A percentile compares a stretch with the other conserved stretches of the same genome.
phyloP scores from a whole-genome alignment of 1,140 invertebrate genomes.

The Leptinotarsa defecta region DNA sequence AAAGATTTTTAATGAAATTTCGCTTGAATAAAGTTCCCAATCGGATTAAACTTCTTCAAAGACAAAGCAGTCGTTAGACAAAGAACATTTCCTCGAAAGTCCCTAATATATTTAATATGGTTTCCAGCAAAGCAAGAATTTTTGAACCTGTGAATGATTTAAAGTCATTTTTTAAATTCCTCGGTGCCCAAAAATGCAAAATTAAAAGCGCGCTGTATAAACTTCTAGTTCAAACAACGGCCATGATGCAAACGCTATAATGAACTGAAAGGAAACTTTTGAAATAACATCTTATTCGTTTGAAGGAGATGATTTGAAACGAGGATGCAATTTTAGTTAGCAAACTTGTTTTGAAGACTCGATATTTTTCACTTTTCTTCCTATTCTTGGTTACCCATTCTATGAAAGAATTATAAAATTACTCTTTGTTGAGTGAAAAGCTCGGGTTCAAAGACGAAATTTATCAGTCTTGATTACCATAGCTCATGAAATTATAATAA shows the following conservation, averaged over 20 bases:
- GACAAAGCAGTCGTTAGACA: neutral
- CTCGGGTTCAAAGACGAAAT: too few species aligned
- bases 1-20: neutral
- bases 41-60: constrained; percentile 3
- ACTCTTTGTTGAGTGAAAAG: too few species aligned
- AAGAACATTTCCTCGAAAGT: neutral
- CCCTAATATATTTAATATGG: neutral
- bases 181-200: neutral
- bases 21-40: neutral
- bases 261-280: neutral
- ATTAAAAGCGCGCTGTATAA: neutral
- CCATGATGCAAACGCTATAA: neutral
- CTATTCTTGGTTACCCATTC: too few species aligned
- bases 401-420: too few species aligned
- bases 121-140: neutral
- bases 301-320: neutral
- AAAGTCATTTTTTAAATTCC: neutral
- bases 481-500: too few species aligned
- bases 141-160: neutral
- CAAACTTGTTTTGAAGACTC: too few species aligned
- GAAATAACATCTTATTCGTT: constrained; percentile 3
- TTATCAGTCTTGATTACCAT: too few species aligned
- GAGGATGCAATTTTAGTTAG: too few species aligned
- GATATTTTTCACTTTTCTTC: too few species aligned
- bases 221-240: constrained; percentile 2